Conservation (phyloP, 1,140 invertebrate species). For the Adoxophyes honmai region DNA sequence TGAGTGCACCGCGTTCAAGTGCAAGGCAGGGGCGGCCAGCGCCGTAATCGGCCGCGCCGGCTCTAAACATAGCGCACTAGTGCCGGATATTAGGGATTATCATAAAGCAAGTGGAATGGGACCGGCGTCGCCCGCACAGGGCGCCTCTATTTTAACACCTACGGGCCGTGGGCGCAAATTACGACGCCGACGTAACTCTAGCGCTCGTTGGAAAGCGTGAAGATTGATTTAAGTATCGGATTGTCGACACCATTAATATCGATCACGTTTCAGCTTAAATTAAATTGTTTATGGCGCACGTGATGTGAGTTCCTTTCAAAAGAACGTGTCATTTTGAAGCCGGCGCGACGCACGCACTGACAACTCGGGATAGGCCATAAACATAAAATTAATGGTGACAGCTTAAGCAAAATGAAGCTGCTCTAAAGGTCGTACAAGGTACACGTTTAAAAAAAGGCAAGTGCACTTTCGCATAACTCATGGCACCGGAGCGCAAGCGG, state of each 20-base stretch:
- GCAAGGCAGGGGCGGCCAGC: constrained; percentile 14
- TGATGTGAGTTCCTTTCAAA: no score
- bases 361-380: no score
- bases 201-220: constrained; percentile 22
- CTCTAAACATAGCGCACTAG: constrained; percentile 49
- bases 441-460: no score
- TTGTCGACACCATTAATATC: constrained; percentile 17
- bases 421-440: no score
- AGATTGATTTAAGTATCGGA: constrained; percentile 32
- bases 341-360: no score
- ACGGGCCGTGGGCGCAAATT: constrained; percentile 63
- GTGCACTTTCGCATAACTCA: background rate
- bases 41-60: constrained; percentile 21
- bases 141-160: constrained; percentile 71
- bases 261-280: background rate
- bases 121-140: constrained; percentile 60
- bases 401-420: no score
- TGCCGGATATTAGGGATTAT: constrained; percentile 70
- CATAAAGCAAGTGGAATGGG: constrained; percentile 64
- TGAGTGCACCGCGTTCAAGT: background rate
- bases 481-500: background rate
- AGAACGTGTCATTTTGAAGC: no score
- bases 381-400: no score
- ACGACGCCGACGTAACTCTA: constrained; percentile 39
- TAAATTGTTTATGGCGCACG: background rate